Evolutionary conservation across 64 coral and sea anemone genomes (phyloP), one percentile per base, ranked within the genome.

Genomic region (Dendrophyllia cribrosa): DNA sequence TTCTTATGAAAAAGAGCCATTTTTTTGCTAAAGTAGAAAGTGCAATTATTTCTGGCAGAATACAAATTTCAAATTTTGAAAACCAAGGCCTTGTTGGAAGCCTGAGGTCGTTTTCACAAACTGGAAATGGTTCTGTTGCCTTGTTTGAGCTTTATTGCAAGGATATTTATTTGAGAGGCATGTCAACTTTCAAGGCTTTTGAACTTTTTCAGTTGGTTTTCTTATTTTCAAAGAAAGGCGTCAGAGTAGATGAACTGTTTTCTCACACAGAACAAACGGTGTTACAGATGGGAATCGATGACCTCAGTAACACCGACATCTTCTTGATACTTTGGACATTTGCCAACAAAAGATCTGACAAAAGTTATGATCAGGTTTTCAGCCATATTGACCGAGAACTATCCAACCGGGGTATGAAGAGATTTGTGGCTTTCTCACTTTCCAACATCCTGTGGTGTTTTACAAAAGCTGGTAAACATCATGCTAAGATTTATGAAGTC

Each of bases 261-360:
- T 66, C 16, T 22, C 64, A 66, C 64, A 66, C 64, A 22, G 64
- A 66, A 15, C 64, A 66, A 15, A 66, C 21, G 16, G 64, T 66
- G 64, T 14, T 66, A 16, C 14, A 66, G 64, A 22, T 22, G 21
- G 64, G 64, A 4, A 66, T 22, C 21, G 64, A 22, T 14, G 16
- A n/a, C 21, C 64, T 66, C 0, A 66, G 64, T 22, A 66, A 66
- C 64, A 66, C 53, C 6, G 64, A 66, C 6, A 20, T 66, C 19
- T 66, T 66, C 16, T 66, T 66, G 64, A 66, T 66, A n/a, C 64
- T 66, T 66, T 66, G 64, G 64, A 22, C 64, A 66, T 23, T 66
- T 66, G 64, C 64, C 64, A 9, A 22, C 64, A 66, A 66, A 66
- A 66, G 16, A 66, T 66, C 64, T 3, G 64, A 66, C 64, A 66